phyloP scores from a whole-genome alignment of 2,797 vertebrate genomes.

The Odontamblyopus lacepedii region DNA sequence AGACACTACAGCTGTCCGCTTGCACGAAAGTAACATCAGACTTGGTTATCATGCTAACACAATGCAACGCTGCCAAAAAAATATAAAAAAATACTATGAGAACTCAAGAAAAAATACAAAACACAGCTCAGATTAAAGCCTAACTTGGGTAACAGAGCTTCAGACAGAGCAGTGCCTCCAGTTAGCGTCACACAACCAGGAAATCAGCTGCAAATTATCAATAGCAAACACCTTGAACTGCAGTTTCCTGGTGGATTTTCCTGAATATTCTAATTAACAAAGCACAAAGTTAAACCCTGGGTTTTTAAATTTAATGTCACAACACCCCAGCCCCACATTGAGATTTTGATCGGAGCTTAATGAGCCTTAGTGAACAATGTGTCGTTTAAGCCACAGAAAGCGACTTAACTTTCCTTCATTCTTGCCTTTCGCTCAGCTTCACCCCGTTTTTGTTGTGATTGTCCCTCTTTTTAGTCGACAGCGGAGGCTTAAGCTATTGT shows the following conservation, averaged over 20 bases:
- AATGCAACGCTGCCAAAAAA: too few species aligned
- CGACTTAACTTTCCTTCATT: constrained; percentile 35
- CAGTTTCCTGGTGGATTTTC: neutral
- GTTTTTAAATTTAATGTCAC: constrained; percentile 4
- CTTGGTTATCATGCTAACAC: too few species aligned
- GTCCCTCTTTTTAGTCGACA: constrained; percentile 32
- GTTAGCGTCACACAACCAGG: too few species aligned
- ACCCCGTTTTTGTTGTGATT: constrained; percentile 44
- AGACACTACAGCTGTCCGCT: too few species aligned
- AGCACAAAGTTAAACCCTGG: neutral
- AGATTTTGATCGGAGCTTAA: constrained; percentile 41
- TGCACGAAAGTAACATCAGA: too few species aligned
- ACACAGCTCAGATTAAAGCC: too few species aligned
- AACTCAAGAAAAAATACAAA: too few species aligned
- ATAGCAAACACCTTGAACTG: neutral
- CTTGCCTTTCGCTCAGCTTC: constrained; percentile 24
- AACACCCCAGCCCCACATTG: constrained; percentile 11
- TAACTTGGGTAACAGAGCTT: too few species aligned
- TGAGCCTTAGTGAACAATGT: constrained; percentile 37
- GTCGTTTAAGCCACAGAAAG: constrained; percentile 27
- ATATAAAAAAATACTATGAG: too few species aligned
- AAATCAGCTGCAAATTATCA: too few species aligned
- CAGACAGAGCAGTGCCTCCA: too few species aligned
- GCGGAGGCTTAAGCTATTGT: constrained; percentile 48
- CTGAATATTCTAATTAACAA: neutral